phyloP scores from a whole-genome alignment of 2,113 vertebrate genomes.

The Microtus oregoni region DNA sequence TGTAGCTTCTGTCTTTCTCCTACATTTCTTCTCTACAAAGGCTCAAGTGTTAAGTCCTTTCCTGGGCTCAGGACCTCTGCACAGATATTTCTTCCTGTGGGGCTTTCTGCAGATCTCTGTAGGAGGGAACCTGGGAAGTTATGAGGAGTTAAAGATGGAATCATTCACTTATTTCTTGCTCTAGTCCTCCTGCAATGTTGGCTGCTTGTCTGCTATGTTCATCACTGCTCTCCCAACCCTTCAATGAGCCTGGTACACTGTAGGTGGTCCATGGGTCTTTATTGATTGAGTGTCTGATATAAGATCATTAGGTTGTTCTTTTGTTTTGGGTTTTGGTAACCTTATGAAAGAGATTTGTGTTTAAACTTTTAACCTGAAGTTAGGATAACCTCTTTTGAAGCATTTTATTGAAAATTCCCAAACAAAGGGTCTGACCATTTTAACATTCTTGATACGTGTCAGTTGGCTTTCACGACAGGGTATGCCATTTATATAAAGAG shows the following conservation, averaged over 20 bases:
- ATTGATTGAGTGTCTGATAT: not conserved
- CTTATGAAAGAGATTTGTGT: not conserved
- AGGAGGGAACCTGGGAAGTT: not conserved
- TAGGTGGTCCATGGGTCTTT: not conserved
- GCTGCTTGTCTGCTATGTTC: not conserved
- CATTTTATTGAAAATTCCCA: constrained; percentile 19
- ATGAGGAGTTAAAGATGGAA: not conserved
- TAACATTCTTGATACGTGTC: not conserved
- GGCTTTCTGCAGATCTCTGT: not conserved
- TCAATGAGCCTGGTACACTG: not conserved
- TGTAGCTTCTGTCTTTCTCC: not conserved
- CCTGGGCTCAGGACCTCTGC: not conserved
- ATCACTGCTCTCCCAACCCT: not conserved
- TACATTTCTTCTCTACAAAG: not conserved
- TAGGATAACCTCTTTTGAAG: constrained; percentile 12
- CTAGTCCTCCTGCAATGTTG: not conserved
- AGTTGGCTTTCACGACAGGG: not conserved
- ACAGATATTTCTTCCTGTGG: not conserved
- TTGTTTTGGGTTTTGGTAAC: not conserved
- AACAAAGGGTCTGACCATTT: not conserved
- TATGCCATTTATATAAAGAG: not conserved
- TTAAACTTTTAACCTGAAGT: constrained; percentile 15
- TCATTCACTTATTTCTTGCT: not conserved
- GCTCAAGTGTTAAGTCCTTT: not conserved
- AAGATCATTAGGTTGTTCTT: not conserved